These are phyloP conservation scores for Myripristis murdjan DNA, from an alignment of 2,797 vertebrate genomes.

Conservation along the genomic window DNA sequence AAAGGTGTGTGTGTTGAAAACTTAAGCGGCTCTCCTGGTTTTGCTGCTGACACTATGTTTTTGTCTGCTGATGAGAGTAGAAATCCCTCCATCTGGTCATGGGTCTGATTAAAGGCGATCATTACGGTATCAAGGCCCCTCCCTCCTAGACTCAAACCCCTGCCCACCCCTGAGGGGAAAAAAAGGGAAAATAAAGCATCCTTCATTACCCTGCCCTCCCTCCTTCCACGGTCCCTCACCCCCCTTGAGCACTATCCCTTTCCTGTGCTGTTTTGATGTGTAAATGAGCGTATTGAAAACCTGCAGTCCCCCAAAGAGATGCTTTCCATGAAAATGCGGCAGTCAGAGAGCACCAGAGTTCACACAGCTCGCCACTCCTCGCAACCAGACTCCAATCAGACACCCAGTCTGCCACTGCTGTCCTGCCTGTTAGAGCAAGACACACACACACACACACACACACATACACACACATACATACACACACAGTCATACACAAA, in stretches of 20 bases:
- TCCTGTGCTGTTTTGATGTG: conserved; percentile 89
- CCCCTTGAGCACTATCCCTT: conserved; percentile 87
- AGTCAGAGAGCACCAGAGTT: conserved; percentile 81
- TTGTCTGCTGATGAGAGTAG: conserved; percentile 68
- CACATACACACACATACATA: conserved; percentile 15
- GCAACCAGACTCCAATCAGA: conserved; percentile 70
- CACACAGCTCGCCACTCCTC: conserved; percentile 79
- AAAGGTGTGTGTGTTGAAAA: conserved; percentile 47
- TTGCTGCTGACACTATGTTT: conserved; percentile 74
- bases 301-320: conserved; percentile 87
- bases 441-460: conserved; percentile 37
- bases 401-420: conserved; percentile 45
- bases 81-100: conserved; percentile 82
- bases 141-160: conserved; percentile 77
- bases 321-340: conserved; percentile 89
- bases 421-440: conserved; percentile 38
- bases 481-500: conserved; percentile 20
- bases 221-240: conserved; percentile 67
- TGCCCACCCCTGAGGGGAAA: conserved; percentile 77
- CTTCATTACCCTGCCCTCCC: conserved; percentile 85
- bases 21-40: conserved; percentile 57
- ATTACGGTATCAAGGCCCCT: conserved; percentile 83
- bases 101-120: conserved; percentile 85
- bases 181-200: conserved; percentile 86
- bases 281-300: conserved; percentile 90